These are phyloP conservation scores for Cryptoblepharus egeriae DNA, from an alignment of 2,797 vertebrate genomes.

Conservation along the genomic window DNA sequence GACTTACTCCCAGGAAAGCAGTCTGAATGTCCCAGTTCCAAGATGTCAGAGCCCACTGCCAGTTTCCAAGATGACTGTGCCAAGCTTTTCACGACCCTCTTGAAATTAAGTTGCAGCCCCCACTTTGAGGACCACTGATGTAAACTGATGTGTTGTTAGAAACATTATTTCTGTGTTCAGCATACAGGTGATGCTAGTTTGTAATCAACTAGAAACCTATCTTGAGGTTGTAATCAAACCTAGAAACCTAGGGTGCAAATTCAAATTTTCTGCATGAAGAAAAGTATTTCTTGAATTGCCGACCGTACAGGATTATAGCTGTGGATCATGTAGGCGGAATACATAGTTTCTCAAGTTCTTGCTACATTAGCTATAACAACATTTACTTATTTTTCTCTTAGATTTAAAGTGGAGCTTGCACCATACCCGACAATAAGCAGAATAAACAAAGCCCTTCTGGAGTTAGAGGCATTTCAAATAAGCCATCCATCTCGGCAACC, in stretches of 20 bases:
- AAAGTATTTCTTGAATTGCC: not conserved
- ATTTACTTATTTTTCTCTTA: slow-evolving; percentile 62
- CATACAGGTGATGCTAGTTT: not conserved
- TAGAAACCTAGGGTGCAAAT: too few relatives aligned
- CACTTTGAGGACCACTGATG: too few relatives aligned
- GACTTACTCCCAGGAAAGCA: too few relatives aligned
- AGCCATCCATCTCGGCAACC: slow-evolving; percentile 91
- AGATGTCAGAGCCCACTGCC: too few relatives aligned
- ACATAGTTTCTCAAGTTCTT: not conserved
- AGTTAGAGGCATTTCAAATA: slow-evolving; percentile 89
- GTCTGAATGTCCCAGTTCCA: too few relatives aligned
- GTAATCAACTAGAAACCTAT: too few relatives aligned
- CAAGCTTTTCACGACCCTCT: too few relatives aligned
- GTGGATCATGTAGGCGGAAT: not conserved
- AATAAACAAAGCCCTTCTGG: slow-evolving; percentile 86
- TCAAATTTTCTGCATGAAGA: not conserved
- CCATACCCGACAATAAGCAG: slow-evolving; percentile 87
- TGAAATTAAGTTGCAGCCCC: too few relatives aligned
- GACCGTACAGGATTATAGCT: too few relatives aligned
- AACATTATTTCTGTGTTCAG: not conserved
- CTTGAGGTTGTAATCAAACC: too few relatives aligned
- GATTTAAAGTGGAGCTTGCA: slow-evolving; percentile 89
- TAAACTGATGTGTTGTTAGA: too few relatives aligned
- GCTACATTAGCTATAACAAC: not conserved
- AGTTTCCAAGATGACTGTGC: too few relatives aligned